phyloP scores from a whole-genome alignment of 2,113 vertebrate genomes.

The Bucco capensis region DNA sequence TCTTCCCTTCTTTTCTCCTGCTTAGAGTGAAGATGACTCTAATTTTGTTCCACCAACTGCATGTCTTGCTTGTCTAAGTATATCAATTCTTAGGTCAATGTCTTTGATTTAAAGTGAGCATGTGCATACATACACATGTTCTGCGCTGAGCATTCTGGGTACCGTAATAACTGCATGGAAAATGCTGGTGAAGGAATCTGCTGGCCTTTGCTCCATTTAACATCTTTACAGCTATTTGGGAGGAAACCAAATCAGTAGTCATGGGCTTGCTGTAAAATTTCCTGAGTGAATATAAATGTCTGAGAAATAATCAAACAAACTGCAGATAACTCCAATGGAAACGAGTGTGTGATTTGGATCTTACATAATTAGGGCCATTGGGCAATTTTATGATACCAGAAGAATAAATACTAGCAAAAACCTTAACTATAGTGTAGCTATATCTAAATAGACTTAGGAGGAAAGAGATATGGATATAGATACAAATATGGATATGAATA shows the following conservation, averaged over 20 bases:
- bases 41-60: slow-evolving; percentile 12
- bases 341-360: neutral
- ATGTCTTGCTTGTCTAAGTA: slow-evolving; percentile 23
- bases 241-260: neutral
- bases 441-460: neutral
- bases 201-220: neutral
- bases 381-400: neutral
- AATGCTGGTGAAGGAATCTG: neutral
- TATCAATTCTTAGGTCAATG: neutral
- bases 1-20: neutral
- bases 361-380: neutral
- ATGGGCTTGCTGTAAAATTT: neutral
- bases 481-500: neutral
- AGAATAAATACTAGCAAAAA: neutral
- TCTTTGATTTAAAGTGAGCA: neutral
- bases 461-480: neutral
- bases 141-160: neutral
- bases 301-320: neutral
- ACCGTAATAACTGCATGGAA: neutral
- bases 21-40: neutral
- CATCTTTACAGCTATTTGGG: neutral
- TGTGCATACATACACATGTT: neutral
- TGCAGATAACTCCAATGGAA: neutral
- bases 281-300: neutral
- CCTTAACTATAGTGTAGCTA: neutral